These are phyloP conservation scores for Nymphalis c-album DNA, from an alignment of 2,888 invertebrate genomes.

Conservation along the genomic window DNA sequence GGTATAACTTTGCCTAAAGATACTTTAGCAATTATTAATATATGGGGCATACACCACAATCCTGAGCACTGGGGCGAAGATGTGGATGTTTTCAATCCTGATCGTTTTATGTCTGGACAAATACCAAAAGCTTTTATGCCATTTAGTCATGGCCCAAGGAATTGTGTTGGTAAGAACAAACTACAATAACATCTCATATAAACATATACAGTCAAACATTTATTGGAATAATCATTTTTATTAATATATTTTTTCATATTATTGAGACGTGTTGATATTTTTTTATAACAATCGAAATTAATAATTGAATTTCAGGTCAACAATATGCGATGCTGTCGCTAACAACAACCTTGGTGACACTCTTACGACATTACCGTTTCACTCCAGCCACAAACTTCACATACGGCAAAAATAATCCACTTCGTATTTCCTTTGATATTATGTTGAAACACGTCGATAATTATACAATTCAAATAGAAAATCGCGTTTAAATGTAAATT, in stretches of 20 bases:
- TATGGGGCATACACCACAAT: constrained; percentile 37
- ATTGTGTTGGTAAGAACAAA: constrained; percentile 35
- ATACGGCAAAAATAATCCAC: background rate
- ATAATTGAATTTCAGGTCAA: background rate
- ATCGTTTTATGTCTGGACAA: constrained; percentile 36
- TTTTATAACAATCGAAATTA: no score
- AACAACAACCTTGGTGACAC: background rate
- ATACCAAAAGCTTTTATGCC: constrained; percentile 38
- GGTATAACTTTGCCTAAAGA: constrained; percentile 1
- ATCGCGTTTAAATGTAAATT: background rate
- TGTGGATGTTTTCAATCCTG: constrained; percentile 39
- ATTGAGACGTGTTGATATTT: no score
- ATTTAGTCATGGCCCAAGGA: constrained; percentile 39
- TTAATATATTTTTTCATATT: no score
- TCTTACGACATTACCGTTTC: background rate
- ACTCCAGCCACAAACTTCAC: background rate
- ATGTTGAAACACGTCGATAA: constrained; percentile 1
- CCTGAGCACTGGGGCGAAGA: constrained; percentile 40
- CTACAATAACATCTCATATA: no score
- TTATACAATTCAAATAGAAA: constrained; percentile 11
- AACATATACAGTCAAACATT: no score
- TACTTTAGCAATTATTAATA: background rate
- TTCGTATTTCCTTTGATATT: background rate
- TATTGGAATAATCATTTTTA: no score
- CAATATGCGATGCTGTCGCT: constrained; percentile 16